Base-by-base conservation (phyloP, 2,797 vertebrate species). In the Linurgus olivaceus region DNA sequence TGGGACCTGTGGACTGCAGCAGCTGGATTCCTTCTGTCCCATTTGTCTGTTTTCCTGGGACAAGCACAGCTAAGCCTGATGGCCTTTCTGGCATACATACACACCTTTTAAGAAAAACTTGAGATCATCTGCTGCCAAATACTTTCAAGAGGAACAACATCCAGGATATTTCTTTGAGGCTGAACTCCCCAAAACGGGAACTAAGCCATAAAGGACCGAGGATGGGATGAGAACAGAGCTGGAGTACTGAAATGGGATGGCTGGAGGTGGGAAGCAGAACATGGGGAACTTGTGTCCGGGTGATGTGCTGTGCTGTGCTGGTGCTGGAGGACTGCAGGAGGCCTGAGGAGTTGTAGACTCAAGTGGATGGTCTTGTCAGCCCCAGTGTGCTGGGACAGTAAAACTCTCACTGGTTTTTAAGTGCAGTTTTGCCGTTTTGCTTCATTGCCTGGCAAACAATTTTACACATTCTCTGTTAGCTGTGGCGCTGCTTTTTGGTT, bases 201-300 rank as follows among this genome's bases (percentile, higher is more conserved):
- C n/a, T n/a, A 19, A 57, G 11, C 8, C 10, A 1, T 10, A 55
- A 31, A 66, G 58, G 47, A 73, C 10, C 8, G 57, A 58, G 59
- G 63, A 6, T 1, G 8, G 67, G 62, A n/a, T 66, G 47, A 18
- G 65, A 68, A 13, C 13, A 28, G 40, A 51, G 29, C 57, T 54
- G 61, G 40, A 50, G 26, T 2, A 6, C 35, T 17, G 55, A 11
- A 17, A 13, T 0, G 1, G 21, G 19, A 2, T n/a, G 44, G n/a
- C 17, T 21, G 31, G 45, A 37, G 40, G 55, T n/a, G 62, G 61
- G 57, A 54, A n/a, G 35, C 83, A 51, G 50, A 14, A 6, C 25
- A 3, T 1, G 2, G 17, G 24, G 25, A 28, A 2, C 26, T n/a
- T 45, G 45, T 28, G 18, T 57, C 35, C 48, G 0, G 2, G 2